Evolutionary conservation across 1,140 invertebrate genomes (phyloP), one percentile per base, ranked within the genome.

Genomic region (Globodera ellingtonae): DNA sequence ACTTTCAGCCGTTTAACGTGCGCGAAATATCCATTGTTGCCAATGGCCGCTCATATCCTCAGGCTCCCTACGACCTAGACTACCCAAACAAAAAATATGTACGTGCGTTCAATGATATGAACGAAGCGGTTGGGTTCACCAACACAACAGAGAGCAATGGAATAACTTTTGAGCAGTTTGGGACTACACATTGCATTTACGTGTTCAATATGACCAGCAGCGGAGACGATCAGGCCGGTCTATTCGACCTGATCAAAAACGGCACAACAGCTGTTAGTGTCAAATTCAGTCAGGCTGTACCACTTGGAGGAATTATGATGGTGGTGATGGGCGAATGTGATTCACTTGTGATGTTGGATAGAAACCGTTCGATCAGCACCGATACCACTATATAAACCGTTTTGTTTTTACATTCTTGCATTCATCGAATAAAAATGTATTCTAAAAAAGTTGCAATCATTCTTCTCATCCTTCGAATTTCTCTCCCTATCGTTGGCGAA

Each of bases 1-100:
- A 78, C 18, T 80, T 80, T 59, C 13, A 80, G 69, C 77, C 48
- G 0, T 80, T 80, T 24, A 80, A 80, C 70, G 21, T 80, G 24
- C n/a, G 78, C 52, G 76, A 80, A 56, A 65, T 79, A 0, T 48
- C 46, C 1, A 48, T 79, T n/a, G n/a, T 18, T 67, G 77, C 50
- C 10, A 73, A 73, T 13, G 72, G 44, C 15, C 46, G 44, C 0
- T 15, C 21, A 3, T 73, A 73, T 15, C 77, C 77, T 7, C 47
- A 62, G 9, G 65, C 74, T 9, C 79, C 74, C 1, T 80, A 80
- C 44, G 65, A 48, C 18, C 66, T 80, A 0, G 79, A 80, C 24
- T 80, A 46, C 44, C 79, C 79, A 8, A 81, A 71, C 18, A 75
- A 24, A 24, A 80, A 80, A 47, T 80, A 46, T 79, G 13, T 71